These are phyloP conservation scores for Dasypogon diadema DNA, from an alignment of 2,888 invertebrate species.

Conservation along the genomic window DNA sequence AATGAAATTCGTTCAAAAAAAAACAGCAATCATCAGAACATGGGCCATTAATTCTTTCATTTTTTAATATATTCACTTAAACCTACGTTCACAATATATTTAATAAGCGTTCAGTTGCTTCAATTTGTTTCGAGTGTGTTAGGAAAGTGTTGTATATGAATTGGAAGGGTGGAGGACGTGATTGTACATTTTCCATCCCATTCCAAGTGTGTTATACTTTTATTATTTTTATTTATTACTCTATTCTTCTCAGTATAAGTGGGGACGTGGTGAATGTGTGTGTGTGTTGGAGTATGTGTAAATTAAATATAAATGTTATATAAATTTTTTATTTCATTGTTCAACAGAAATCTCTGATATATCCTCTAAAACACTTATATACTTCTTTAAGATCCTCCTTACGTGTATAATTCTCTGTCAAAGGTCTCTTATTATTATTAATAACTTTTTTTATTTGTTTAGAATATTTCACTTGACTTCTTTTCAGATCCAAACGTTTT, in stretches of 20 bases:
- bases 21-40: no score
- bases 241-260: not conserved
- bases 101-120: slow-evolving; percentile 47
- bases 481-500: slow-evolving; percentile 37
- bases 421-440: slow-evolving; percentile 14
- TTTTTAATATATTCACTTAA: slow-evolving; percentile 25
- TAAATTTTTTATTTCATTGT: not conserved
- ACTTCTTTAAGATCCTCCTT: not conserved
- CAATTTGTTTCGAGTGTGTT: slow-evolving; percentile 15
- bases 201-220: not conserved
- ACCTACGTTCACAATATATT: slow-evolving; percentile 28
- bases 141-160: not conserved
- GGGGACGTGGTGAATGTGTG: not conserved
- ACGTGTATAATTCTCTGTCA: not conserved
- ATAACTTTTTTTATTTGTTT: slow-evolving; percentile 25
- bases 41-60: not conserved
- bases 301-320: not conserved
- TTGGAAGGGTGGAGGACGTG: not conserved
- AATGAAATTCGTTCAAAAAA: no score
- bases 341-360: slow-evolving; percentile 21
- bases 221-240: no score
- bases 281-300: not conserved
- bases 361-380: slow-evolving; percentile 24
- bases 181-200: not conserved
- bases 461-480: slow-evolving; percentile 33